Evolutionary conservation across 2,888 invertebrate species (phyloP), one percentile per base, ranked within the genome.

Genomic region (Pherbina coryleti): DNA sequence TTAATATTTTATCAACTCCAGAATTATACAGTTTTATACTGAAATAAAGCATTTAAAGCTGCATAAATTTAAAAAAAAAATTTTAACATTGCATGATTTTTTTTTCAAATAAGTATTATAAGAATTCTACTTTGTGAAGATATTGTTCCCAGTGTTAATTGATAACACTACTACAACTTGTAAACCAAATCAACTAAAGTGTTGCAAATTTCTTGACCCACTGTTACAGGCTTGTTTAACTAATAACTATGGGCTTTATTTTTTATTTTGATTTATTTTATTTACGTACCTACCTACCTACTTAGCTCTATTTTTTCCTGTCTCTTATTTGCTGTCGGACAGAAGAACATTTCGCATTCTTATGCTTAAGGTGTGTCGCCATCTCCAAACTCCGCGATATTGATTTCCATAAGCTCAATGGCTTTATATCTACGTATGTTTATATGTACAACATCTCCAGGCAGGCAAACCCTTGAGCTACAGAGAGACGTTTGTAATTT

Each of bases 361-460:
- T 73, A 9, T 9, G 69, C 34, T 17, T 25, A 73, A 73, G 73
- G 73, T 73, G 73, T 73, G 73, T 73, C 73, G 28, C 57, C n/a
- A 49, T 25, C 73, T 44, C 37, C 22, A 19, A 44, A 25, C 28
- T 17, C 62, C 34, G 53, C 31, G n/a, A 34, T 73, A 73, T 60
- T 73, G 60, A 73, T 73, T 73, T 73, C 73, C 37, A 55, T 57
- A 11, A 25, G 53, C 55, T 25, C 22, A 67, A 37, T 69, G 19
- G 55, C 25, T 70, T 70, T 53, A 9, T 34, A 11, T 25, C 1
- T 25, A 57, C 11, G 14, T 28, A 25, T 4, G 28, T 14, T 28
- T 60, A 17, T 34, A 31, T 19, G 55, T 19, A 55, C 19, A 19
- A 55, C 44, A 14, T 44, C 57, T 60, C 57, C 28, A n/a, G 22